Conservation (phyloP, 2,888 invertebrate species). For the Drosophila helvetica region DNA sequence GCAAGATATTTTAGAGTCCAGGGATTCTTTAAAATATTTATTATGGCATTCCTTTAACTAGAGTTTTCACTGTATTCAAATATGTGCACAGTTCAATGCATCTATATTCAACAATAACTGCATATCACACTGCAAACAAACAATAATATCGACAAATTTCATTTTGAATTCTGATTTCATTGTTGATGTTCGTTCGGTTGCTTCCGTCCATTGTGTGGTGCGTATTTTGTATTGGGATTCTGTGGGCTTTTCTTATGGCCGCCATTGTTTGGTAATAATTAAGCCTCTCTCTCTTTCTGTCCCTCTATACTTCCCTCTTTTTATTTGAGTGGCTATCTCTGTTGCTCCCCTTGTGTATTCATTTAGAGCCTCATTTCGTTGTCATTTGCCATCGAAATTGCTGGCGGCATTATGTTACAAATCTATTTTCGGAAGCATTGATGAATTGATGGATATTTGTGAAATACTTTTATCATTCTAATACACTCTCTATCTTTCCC, state of each 20-base stretch:
- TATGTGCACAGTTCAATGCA: no score
- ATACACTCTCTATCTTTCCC: not conserved
- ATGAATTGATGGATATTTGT: conserved; percentile 5
- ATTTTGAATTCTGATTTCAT: not conserved
- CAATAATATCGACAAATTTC: not conserved
- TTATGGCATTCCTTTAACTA: not conserved
- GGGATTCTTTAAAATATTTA: no score
- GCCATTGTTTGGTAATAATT: conserved; percentile 19
- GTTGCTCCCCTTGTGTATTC: not conserved
- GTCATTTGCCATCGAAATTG: conserved; percentile 37
- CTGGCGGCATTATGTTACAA: conserved; percentile 18
- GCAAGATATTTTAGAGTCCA: no score
- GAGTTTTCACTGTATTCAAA: not conserved
- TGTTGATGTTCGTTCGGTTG: not conserved
- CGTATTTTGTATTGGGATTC: conserved; percentile 7
- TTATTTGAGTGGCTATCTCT: not conserved
- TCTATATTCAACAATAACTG: not conserved
- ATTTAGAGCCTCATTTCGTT: conserved; percentile 29
- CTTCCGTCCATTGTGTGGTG: not conserved
- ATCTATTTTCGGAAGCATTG: conserved; percentile 19
- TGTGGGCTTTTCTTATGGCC: conserved; percentile 5
- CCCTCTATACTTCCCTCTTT: not conserved
- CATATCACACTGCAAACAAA: not conserved
- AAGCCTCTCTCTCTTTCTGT: conserved; percentile 20
- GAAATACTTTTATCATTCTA: conserved; percentile 7